These are phyloP conservation scores for Aporophyla lueneburgensis DNA, from an alignment of 2,888 invertebrate genomes.

Conservation along the genomic window DNA sequence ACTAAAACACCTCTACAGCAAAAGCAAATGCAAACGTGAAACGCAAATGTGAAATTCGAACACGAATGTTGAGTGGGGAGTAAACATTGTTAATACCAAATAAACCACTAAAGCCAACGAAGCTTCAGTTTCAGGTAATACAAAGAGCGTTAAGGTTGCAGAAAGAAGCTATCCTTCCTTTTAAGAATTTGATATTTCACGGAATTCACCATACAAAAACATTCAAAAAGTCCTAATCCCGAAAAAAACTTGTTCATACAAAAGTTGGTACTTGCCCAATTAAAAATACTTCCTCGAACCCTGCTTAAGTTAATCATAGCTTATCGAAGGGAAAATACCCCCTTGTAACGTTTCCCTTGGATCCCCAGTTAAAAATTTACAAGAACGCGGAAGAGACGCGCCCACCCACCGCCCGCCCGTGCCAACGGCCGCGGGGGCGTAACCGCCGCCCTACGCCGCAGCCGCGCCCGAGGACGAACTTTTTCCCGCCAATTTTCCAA, in stretches of 20 bases:
- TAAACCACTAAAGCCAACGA: background rate
- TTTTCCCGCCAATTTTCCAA: slow-evolving; percentile 79
- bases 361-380: slow-evolving; percentile 74
- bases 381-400: slow-evolving; percentile 82
- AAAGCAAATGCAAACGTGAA: too few relatives aligned
- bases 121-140: slow-evolving; percentile 14
- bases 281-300: slow-evolving; percentile 16
- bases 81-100: background rate
- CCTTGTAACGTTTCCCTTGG: slow-evolving; percentile 59
- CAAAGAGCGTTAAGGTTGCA: background rate
- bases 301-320: slow-evolving; percentile 36
- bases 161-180: background rate
- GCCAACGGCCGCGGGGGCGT: slow-evolving; percentile 86
- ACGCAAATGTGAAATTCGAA: background rate
- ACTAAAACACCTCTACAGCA: background rate
- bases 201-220: background rate
- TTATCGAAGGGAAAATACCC: slow-evolving; percentile 40
- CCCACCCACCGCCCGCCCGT: slow-evolving; percentile 90
- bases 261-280: background rate
- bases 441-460: slow-evolving; percentile 88
- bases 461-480: slow-evolving; percentile 78
- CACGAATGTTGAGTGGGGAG: background rate
- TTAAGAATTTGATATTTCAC: background rate
- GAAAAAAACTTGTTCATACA: background rate
- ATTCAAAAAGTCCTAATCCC: background rate